phyloP scores from a whole-genome alignment of 2,113 vertebrate genomes.

The Sminthopsis crassicaudata region DNA sequence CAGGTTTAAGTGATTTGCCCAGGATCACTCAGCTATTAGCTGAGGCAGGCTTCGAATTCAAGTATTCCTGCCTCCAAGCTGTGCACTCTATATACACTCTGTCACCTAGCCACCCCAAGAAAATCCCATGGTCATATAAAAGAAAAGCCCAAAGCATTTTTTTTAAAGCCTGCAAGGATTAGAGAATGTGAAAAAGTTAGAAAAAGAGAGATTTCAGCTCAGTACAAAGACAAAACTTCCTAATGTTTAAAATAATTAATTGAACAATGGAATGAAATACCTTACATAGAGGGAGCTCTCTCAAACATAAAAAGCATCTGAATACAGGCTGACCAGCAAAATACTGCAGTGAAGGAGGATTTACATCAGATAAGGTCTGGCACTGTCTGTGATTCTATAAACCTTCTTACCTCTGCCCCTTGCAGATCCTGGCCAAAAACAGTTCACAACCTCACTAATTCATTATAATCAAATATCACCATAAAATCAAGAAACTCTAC shows the following conservation, averaged over 20 bases:
- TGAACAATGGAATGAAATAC: neutral
- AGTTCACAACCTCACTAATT: neutral
- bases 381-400: neutral
- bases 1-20: neutral
- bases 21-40: neutral
- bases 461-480: neutral
- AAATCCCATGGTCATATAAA: neutral
- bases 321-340: neutral
- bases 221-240: neutral
- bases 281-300: neutral
- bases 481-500: neutral
- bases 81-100: neutral
- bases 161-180: neutral
- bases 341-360: neutral
- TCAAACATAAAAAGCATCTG: neutral
- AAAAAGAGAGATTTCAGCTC: neutral
- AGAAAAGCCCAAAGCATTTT: neutral
- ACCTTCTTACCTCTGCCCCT: neutral
- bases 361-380: neutral
- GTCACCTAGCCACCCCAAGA: neutral
- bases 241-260: neutral
- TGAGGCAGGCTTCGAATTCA: neutral
- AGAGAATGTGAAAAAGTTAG: neutral
- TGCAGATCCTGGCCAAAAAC: neutral
- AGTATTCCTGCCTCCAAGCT: neutral